Conservation (phyloP, 2,113 vertebrate genomes). For the Hypocryptadius cinnamomeus region DNA sequence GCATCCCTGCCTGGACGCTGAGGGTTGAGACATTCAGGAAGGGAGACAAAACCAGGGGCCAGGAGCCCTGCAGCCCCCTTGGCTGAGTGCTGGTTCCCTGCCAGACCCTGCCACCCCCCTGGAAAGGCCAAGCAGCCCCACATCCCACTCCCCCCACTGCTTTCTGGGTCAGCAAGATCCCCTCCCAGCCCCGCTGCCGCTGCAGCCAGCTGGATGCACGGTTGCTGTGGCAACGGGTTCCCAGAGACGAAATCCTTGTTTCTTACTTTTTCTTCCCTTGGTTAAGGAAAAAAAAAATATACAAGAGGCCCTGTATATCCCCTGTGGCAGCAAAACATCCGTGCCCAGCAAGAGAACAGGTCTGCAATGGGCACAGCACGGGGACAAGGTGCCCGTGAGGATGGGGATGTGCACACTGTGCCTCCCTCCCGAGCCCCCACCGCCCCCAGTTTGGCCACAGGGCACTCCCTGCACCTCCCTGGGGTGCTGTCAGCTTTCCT, state of each 20-base stretch:
- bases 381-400: background rate
- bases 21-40: background rate
- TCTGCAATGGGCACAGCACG: fast-evolving
- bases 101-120: background rate
- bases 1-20: background rate
- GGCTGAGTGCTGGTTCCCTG: background rate
- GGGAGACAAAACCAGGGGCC: background rate
- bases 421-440: background rate
- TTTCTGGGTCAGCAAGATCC: constrained; percentile 59
- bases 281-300: background rate
- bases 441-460: background rate
- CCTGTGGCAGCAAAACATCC: fast-evolving
- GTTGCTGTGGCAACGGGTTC: constrained; percentile 71
- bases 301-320: background rate
- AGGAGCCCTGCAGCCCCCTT: fast-evolving
- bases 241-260: constrained; percentile 39
- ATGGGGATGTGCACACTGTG: fast-evolving
- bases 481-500: background rate
- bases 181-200: constrained; percentile 35
- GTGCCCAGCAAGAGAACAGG: background rate
- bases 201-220: constrained; percentile 21
- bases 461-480: background rate
- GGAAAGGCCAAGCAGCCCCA: background rate
- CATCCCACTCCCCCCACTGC: background rate
- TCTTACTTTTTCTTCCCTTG: background rate